Evolutionary conservation across 2,113 vertebrate species (phyloP).

Genomic region (Lichenostomus cassidix): DNA sequence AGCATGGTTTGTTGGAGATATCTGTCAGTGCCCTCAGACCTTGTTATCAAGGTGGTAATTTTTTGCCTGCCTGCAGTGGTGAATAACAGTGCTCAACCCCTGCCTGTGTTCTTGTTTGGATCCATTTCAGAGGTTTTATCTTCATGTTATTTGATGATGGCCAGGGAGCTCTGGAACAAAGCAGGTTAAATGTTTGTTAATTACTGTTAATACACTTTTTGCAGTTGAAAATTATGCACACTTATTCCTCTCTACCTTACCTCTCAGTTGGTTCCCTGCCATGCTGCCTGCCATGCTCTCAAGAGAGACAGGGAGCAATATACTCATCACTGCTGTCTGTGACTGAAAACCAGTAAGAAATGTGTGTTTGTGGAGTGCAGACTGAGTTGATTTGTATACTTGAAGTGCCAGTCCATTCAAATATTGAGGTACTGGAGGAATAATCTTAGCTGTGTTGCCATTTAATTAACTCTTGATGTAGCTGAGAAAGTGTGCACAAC

Average conservation of each 20-base stretch:
- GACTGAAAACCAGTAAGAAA: background rate
- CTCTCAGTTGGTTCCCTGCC: background rate
- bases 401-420: background rate
- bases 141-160: background rate
- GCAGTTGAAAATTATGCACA: background rate
- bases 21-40: background rate
- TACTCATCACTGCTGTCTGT: background rate
- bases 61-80: conserved; percentile 40
- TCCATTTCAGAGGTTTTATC: background rate
- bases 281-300: background rate
- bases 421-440: background rate
- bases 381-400: background rate
- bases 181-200: conserved; percentile 14
- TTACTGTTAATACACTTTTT: background rate
- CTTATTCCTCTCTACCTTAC: background rate
- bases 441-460: background rate
- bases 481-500: background rate
- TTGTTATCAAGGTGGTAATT: conserved; percentile 27
- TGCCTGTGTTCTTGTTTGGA: conserved; percentile 7
- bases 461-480: conserved; percentile 17
- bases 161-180: background rate
- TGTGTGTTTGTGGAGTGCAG: background rate
- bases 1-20: conserved; percentile 25
- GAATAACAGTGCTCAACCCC: conserved; percentile 16
- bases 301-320: background rate